Evolutionary conservation across 2,888 invertebrate species (phyloP).

Genomic region (Cephus runcator): DNA sequence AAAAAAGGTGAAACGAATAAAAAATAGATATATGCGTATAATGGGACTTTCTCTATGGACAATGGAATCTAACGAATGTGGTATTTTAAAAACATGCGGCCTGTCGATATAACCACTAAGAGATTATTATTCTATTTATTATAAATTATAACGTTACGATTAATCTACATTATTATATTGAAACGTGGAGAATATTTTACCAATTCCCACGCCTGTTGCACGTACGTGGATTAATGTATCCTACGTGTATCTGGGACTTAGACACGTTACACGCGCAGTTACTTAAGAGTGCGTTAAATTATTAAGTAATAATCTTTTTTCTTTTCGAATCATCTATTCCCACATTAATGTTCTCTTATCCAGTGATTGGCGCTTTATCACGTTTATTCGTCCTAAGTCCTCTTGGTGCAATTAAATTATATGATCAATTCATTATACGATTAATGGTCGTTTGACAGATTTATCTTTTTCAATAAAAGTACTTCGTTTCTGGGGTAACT

Average conservation of each 20-base stretch:
- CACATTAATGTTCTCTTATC: neutral
- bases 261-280: neutral
- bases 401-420: neutral
- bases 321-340: neutral
- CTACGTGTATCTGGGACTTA: neutral
- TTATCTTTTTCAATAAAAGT: neutral
- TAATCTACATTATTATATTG: neutral
- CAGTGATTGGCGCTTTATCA: neutral
- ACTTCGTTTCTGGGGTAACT: neutral
- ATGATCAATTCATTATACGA: neutral
- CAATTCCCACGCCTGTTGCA: neutral
- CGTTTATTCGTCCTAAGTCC: neutral
- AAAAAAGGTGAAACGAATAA: neutral
- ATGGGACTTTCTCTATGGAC: neutral
- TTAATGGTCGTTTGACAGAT: neutral
- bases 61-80: neutral
- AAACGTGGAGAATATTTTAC: neutral
- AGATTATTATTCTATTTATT: conserved; percentile 14
- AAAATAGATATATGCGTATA: neutral
- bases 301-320: neutral
- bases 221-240: neutral
- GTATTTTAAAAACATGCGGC: conserved; percentile 19
- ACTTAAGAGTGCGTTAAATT: neutral
- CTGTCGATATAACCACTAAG: conserved; percentile 34
- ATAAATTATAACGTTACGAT: neutral